Percentiles rank a stretch among this genome's conserved stretches.
Evolutionary conservation across 2,888 invertebrate genomes (phyloP).

Genomic region (Incurvaria masculella): DNA sequence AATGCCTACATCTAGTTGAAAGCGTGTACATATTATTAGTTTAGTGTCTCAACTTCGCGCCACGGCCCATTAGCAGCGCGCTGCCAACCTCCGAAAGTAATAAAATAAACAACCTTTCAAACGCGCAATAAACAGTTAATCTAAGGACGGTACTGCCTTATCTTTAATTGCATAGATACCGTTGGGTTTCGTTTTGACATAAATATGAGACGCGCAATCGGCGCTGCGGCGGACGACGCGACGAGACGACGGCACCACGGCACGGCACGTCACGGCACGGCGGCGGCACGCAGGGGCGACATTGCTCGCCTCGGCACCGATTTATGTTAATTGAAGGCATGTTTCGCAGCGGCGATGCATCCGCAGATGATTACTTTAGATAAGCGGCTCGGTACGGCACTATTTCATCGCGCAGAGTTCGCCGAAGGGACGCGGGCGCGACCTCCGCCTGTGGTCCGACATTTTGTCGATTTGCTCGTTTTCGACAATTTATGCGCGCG

Average conservation of each 20-base stretch:
- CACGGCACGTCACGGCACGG: too few species aligned
- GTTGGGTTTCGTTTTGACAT: not conserved
- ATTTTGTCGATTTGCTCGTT: conserved; percentile 36
- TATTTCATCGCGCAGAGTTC: conserved; percentile 51
- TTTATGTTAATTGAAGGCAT: conserved; percentile 58
- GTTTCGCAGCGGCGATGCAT: conserved; percentile 38
- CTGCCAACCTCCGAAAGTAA: not conserved
- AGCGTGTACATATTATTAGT: not conserved
- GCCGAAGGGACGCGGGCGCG: conserved; percentile 32
- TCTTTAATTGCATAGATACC: not conserved
- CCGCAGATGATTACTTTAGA: conserved; percentile 55
- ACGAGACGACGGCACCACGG: too few species aligned
- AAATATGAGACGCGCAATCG: not conserved
- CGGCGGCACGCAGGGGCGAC: not conserved
- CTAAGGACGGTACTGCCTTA: not conserved
- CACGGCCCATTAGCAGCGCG: conserved; percentile 3
- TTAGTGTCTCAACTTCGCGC: not conserved
- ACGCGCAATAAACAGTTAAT: not conserved
- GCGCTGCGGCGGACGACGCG: not conserved
- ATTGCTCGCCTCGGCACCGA: conserved; percentile 31
- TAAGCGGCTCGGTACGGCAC: conserved; percentile 42
- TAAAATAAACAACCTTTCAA: not conserved
- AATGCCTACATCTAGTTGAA: not conserved
- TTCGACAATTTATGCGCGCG: conserved; percentile 38
- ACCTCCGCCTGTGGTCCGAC: conserved; percentile 33